A percentile compares a stretch with the other conserved stretches of the same genome.
Evolutionary conservation across 2,888 invertebrate species (phyloP).

Genomic region (Pteria penguin): DNA sequence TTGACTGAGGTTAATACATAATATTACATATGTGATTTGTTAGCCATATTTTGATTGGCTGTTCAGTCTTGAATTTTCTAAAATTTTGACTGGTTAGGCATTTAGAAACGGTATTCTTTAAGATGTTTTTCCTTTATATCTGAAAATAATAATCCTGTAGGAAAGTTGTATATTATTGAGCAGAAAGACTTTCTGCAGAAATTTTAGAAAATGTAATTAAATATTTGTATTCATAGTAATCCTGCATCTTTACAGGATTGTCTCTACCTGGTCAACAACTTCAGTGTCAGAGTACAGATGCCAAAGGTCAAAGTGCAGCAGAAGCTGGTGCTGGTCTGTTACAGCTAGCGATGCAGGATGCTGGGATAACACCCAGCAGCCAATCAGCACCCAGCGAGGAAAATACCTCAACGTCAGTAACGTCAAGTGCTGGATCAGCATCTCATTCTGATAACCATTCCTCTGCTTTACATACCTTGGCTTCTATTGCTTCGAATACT

Average conservation of each 20-base stretch:
- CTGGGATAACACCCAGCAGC: slow-evolving; percentile 62
- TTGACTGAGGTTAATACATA: too few species aligned
- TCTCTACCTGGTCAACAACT: neutral
- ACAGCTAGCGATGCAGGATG: slow-evolving; percentile 74
- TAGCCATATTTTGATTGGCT: too few species aligned
- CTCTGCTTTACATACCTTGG: slow-evolving; percentile 68
- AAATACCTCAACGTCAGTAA: neutral
- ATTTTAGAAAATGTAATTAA: too few species aligned
- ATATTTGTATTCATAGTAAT: too few species aligned
- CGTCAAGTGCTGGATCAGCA: slow-evolving; percentile 23
- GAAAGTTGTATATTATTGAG: too few species aligned
- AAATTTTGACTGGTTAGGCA: too few species aligned
- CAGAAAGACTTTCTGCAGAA: too few species aligned
- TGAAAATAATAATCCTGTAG: too few species aligned
- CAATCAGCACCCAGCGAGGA: slow-evolving; percentile 2
- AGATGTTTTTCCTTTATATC: too few species aligned
- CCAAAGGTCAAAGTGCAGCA: slow-evolving; percentile 36
- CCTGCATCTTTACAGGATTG: neutral
- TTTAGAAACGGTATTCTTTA: too few species aligned
- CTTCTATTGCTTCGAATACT: slow-evolving; percentile 68
- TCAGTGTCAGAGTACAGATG: slow-evolving; percentile 8
- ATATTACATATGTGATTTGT: too few species aligned
- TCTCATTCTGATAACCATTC: slow-evolving; percentile 37
- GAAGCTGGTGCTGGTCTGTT: slow-evolving; percentile 61
- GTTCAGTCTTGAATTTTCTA: too few species aligned